Evolutionary conservation across 2,113 vertebrate genomes (phyloP), one percentile per base, ranked within the genome.

Genomic region (Platichthys stellatus): DNA sequence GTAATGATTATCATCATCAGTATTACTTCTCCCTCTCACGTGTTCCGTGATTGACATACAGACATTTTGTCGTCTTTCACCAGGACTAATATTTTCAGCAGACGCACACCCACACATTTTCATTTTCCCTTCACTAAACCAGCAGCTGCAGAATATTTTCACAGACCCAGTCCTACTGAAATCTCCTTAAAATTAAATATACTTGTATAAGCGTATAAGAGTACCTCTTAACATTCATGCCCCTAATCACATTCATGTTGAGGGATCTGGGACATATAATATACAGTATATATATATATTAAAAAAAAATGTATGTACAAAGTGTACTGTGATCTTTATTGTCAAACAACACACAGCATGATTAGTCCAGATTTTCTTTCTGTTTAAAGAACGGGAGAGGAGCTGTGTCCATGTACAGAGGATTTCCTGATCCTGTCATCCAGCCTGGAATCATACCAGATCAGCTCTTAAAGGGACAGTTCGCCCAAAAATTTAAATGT

Each of bases 1-100:
- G 14, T 56, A 62, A 38, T 51, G 61, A 78, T 88, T 54, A 86
- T 54, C 51, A 65, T 87, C 65, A 76, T 77, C 83, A 69, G 38
- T 21, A 54, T 60, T 63, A 43, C 45, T 61, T 28, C 12, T 71
- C 23, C 54, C 80, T 43, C 9, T 17, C 11, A 60, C 28, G 56
- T 76, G 74, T 21, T 85, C 11, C 8, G 2, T 76, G 72, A 69
- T 35, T 73, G 80, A 72, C 77, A 78, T 24, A 57, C 14, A 61
- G 15, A 76, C 60, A 54, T 72, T 61, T 59, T 66, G 31, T 60
- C 73, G 35, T 72, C 60, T 72, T 75, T 70, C 45, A 75, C 63
- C 66, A 58, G 66, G 51, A 76, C 51, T 63, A 70, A 74, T 38
- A 80, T 69, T 81, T 85, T 24, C 14, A 64, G 40, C 49, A 78